These are phyloP conservation scores for Notodonta dromedarius DNA, from an alignment of 2,888 invertebrate species.

Conservation along the genomic window DNA sequence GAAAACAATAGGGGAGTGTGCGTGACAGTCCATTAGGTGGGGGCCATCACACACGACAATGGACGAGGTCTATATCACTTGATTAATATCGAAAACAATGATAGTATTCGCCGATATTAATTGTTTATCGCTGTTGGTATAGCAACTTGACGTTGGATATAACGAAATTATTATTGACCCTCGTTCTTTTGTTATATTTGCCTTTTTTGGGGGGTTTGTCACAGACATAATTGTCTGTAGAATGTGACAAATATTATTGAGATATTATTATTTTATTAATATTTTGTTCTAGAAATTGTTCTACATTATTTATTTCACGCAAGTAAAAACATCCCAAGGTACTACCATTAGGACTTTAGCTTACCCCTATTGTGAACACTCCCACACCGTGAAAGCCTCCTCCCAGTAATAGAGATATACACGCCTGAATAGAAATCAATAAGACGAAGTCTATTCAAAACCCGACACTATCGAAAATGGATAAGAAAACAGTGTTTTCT, in stretches of 20 bases:
- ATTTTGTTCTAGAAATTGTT: too few relatives aligned
- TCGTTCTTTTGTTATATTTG: too few relatives aligned
- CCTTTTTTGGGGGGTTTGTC: too few relatives aligned
- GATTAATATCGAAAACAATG: slow-evolving; percentile 41
- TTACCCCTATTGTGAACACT: slow-evolving; percentile 10
- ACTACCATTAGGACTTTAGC: too few relatives aligned
- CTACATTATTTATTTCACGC: too few relatives aligned
- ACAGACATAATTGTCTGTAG: too few relatives aligned
- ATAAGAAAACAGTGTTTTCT: slow-evolving; percentile 24
- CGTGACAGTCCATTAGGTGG: slow-evolving; percentile 74
- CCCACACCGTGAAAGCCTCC: slow-evolving; percentile 14
- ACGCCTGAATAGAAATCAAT: slow-evolving; percentile 26
- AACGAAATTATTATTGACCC: too few relatives aligned
- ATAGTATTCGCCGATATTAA: slow-evolving; percentile 29
- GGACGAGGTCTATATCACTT: slow-evolving; percentile 32
- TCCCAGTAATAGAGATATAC: slow-evolving; percentile 22
- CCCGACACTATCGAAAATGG: slow-evolving; percentile 25
- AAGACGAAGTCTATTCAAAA: slow-evolving; percentile 28
- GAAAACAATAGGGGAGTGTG: slow-evolving; percentile 71
- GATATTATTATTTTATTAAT: too few relatives aligned
- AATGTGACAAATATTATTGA: too few relatives aligned
- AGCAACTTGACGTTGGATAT: too few relatives aligned
- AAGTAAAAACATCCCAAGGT: too few relatives aligned
- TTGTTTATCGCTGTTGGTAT: slow-evolving; percentile 12
- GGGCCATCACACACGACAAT: slow-evolving; percentile 57